These are phyloP conservation scores for Eurytoma californica DNA, from an alignment of 2,888 invertebrate genomes.

Conservation along the genomic window DNA sequence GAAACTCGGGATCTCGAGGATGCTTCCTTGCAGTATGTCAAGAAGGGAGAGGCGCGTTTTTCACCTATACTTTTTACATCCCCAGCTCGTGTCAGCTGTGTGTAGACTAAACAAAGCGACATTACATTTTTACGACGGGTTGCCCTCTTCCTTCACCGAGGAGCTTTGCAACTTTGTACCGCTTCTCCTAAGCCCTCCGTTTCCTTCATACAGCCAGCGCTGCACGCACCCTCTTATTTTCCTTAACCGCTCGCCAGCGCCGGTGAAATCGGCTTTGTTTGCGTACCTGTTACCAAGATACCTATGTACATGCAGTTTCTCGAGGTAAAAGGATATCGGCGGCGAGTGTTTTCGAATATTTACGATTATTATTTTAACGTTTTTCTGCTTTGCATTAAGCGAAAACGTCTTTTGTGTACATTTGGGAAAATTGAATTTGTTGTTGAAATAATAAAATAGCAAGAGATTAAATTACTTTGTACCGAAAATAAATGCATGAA, in stretches of 20 bases:
- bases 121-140: constrained; percentile 41
- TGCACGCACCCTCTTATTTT: constrained; percentile 31
- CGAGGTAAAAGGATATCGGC: too few relatives aligned
- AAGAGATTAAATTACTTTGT: too few relatives aligned
- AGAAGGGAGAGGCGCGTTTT: background rate
- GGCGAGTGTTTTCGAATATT: too few relatives aligned
- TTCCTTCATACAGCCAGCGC: constrained; percentile 15
- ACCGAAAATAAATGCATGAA: too few relatives aligned
- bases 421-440: too few relatives aligned
- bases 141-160: background rate
- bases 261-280: constrained; percentile 40
- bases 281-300: constrained; percentile 12
- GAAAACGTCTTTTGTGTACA: too few relatives aligned
- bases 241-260: constrained; percentile 19
- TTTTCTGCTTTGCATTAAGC: too few relatives aligned
- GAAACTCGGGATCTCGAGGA: background rate
- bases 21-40: background rate
- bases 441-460: too few relatives aligned
- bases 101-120: constrained; percentile 30
- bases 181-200: constrained; percentile 22
- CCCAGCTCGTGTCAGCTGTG: background rate
- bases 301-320: too few relatives aligned
- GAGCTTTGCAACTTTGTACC: constrained; percentile 22
- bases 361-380: too few relatives aligned
- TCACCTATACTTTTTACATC: constrained; percentile 29